A percentile compares a stretch with the other conserved stretches of the same genome.
These are phyloP conservation scores for Xiphophorus couchianus DNA, from an alignment of 2,113 vertebrate species.

Conservation along the genomic window DNA sequence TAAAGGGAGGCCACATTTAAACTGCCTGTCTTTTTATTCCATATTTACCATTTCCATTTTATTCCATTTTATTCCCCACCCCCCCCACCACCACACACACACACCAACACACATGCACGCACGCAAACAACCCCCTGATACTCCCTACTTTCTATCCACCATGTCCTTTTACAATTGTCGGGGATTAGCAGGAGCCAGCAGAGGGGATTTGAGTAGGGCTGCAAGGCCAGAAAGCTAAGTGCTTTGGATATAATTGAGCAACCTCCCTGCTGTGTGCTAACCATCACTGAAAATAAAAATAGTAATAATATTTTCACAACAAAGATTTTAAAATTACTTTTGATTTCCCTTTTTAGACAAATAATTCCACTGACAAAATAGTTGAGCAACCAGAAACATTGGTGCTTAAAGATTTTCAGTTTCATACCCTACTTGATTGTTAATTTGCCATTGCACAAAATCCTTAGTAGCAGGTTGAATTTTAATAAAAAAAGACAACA, in stretches of 20 bases:
- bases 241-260: constrained; percentile 67
- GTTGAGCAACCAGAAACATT: not conserved
- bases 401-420: not conserved
- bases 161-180: constrained; percentile 57
- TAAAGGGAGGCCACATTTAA: constrained; percentile 61
- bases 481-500: constrained; percentile 40
- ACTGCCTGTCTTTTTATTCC: constrained; percentile 59
- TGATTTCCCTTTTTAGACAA: not conserved
- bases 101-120: not conserved
- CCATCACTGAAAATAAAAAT: constrained; percentile 10
- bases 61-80: no score
- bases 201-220: constrained; percentile 68
- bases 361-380: not conserved
- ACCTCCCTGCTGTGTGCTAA: constrained; percentile 63
- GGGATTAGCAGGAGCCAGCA: constrained; percentile 67
- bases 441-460: not conserved
- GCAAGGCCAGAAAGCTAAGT: constrained; percentile 76
- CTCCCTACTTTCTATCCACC: constrained; percentile 44
- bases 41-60: constrained; percentile 50
- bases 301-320: constrained; percentile 1
- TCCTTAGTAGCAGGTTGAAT: constrained; percentile 34
- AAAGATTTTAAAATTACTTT: constrained; percentile 10
- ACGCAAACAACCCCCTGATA: not conserved
- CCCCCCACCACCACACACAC: constrained; percentile 14
- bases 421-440: not conserved